A percentile compares a stretch with the other conserved stretches of the same genome.
Evolutionary conservation across 2,888 invertebrate species (phyloP).

Genomic region (Octonoba sinensis): DNA sequence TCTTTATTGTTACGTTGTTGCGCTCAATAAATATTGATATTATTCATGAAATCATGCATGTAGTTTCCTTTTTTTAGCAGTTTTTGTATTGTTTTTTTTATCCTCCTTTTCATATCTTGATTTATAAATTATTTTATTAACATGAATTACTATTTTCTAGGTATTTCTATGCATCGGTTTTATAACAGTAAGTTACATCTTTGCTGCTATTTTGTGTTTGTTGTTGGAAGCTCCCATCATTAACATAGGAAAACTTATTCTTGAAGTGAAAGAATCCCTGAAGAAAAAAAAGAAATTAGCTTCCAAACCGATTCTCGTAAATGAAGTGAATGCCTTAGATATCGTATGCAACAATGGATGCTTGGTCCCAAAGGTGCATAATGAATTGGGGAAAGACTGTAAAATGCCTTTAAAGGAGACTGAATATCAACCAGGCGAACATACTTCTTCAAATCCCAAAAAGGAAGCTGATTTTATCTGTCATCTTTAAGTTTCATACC

Average conservation of each 20-base stretch:
- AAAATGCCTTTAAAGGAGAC: too few relatives aligned
- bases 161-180: conserved; percentile 47
- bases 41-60: not conserved
- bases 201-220: conserved; percentile 17
- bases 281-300: conserved; percentile 18
- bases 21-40: not conserved
- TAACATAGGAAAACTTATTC: conserved; percentile 35
- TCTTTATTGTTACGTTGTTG: too few relatives aligned
- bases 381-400: too few relatives aligned
- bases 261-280: conserved; percentile 32
- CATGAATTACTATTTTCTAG: conserved; percentile 6
- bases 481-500: too few relatives aligned
- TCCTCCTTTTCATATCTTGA: not conserved
- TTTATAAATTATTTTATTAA: not conserved
- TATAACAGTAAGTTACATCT: conserved; percentile 22
- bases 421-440: too few relatives aligned
- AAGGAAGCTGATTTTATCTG: too few relatives aligned
- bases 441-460: too few relatives aligned
- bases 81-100: not conserved
- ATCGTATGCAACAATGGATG: too few relatives aligned
- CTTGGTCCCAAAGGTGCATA: too few relatives aligned
- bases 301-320: too few relatives aligned
- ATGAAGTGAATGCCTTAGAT: too few relatives aligned
- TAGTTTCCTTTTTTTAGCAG: not conserved
- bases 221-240: conserved; percentile 43